Evolutionary conservation across 92 coral and sea anemone genomes (phyloP).

Genomic region (Palythoa grandis): DNA sequence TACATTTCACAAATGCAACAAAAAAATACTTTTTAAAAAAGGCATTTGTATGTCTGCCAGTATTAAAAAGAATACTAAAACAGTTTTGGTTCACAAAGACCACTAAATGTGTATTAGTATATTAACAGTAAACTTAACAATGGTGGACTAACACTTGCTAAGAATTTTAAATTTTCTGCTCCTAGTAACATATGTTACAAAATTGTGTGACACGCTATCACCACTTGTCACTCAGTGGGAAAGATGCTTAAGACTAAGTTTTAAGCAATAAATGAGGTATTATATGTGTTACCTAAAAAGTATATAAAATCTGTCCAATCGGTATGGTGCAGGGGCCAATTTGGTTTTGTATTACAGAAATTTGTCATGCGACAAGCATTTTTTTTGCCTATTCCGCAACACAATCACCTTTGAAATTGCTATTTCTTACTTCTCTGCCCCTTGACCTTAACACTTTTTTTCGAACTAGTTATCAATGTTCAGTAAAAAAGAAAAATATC

Average conservation of each 20-base stretch:
- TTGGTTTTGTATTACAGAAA: too few relatives aligned
- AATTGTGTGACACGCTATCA: background rate
- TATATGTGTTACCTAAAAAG: background rate
- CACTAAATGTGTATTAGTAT: background rate
- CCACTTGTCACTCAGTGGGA: background rate
- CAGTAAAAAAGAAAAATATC: too few relatives aligned
- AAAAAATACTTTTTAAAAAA: background rate
- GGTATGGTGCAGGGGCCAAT: too few relatives aligned
- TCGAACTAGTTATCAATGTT: background rate
- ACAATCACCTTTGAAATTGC: background rate
- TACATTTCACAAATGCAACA: background rate
- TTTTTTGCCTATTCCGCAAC: background rate
- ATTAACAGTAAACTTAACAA: background rate
- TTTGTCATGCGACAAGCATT: background rate
- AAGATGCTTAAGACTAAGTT: background rate
- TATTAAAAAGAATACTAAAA: background rate
- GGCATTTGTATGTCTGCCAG: conserved; percentile 1
- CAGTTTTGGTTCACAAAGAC: conserved; percentile 9
- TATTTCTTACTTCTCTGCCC: background rate
- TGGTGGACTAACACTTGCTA: background rate
- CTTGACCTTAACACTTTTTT: background rate
- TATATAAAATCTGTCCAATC: background rate
- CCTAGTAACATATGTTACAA: too few relatives aligned
- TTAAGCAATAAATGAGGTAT: background rate
- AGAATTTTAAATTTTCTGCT: too few relatives aligned